Conservation (phyloP, 2,797 vertebrate genomes). For the Varecia variegata region DNA sequence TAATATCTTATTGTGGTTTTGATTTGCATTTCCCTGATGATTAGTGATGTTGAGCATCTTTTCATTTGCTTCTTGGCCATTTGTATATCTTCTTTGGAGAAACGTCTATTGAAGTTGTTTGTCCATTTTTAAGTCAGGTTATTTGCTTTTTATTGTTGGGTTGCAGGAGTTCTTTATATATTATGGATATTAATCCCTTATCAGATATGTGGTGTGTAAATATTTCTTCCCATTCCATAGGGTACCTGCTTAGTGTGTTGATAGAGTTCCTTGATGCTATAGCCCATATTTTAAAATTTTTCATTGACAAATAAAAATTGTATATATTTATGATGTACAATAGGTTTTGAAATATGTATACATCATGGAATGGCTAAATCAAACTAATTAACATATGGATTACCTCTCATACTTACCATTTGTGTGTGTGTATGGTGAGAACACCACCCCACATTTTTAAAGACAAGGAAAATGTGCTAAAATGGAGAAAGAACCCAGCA, state of each 20-base stretch:
- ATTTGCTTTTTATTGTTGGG: background rate
- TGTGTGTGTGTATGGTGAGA: background rate
- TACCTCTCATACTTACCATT: background rate
- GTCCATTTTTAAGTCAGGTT: background rate
- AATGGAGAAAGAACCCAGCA: background rate
- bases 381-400: background rate
- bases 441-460: background rate
- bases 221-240: slow-evolving; percentile 13
- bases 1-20: background rate
- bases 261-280: background rate
- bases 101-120: background rate
- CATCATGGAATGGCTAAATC: background rate
- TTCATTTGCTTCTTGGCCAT: background rate
- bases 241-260: background rate
- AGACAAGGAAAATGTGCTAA: slow-evolving; percentile 8
- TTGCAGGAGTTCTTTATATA: background rate
- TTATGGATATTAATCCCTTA: background rate
- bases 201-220: background rate
- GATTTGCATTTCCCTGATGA: background rate
- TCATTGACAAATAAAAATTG: background rate
- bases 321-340: background rate
- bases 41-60: background rate
- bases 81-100: background rate
- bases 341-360: background rate
- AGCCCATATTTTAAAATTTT: background rate